Conservation (phyloP, 2,797 vertebrate genomes). For the Cossypha heuglini region DNA sequence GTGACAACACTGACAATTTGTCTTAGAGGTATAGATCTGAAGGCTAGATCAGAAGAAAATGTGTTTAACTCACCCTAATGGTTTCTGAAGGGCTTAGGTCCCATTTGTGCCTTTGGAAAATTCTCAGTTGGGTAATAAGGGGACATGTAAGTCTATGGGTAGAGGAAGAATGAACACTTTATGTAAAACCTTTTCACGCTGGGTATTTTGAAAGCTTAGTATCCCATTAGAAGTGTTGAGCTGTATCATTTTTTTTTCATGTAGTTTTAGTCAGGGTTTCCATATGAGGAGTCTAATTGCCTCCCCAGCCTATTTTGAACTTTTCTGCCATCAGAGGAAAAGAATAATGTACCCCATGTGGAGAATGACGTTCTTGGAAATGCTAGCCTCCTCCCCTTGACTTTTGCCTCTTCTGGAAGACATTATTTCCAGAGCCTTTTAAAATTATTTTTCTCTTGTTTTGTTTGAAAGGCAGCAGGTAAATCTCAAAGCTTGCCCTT, state of each 20-base stretch:
- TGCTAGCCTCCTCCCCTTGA: neutral
- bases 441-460: neutral
- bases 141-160: neutral
- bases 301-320: neutral
- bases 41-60: neutral
- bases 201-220: neutral
- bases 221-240: neutral
- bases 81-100: neutral
- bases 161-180: neutral
- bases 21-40: neutral
- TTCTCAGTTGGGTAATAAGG: neutral
- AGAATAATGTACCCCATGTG: neutral
- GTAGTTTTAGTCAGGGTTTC: neutral
- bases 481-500: neutral
- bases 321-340: neutral
- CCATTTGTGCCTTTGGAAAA: neutral
- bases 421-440: neutral
- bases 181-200: neutral
- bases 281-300: neutral
- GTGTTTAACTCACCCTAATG: neutral
- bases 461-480: conserved; percentile 13
- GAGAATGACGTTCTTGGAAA: neutral
- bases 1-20: neutral
- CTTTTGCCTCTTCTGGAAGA: neutral
- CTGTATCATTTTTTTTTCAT: neutral